Conservation (phyloP, 2,888 invertebrate genomes). For the Luffia ferchaultella region DNA sequence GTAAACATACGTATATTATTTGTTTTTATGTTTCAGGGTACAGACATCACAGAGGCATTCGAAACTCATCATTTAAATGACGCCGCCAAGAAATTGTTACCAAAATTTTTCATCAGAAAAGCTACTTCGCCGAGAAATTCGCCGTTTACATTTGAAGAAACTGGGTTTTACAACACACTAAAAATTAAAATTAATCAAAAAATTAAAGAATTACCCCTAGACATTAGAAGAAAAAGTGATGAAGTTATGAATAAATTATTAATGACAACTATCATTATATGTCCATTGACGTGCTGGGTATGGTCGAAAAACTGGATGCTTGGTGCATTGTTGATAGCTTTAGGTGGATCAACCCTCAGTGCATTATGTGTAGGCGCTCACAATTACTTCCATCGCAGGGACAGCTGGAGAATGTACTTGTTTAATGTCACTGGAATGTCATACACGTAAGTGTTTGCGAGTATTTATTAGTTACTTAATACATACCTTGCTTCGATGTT, state of each 20-base stretch:
- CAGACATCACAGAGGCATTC: conserved; percentile 72
- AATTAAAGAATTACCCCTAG: conserved; percentile 57
- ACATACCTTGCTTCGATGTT: no score
- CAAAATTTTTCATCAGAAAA: conserved; percentile 72
- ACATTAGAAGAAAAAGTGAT: conserved; percentile 37
- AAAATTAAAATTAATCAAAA: conserved; percentile 66
- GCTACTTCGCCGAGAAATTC: conserved; percentile 71
- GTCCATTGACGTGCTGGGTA: conserved; percentile 34
- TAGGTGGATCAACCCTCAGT: conserved; percentile 30
- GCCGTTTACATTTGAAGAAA: conserved; percentile 76
- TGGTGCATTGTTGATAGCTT: conserved; percentile 27
- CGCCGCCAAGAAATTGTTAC: conserved; percentile 67
- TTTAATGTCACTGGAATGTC: conserved; percentile 75
- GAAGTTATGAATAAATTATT: conserved; percentile 33
- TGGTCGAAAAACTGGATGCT: conserved; percentile 29
- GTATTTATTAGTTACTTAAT: no score
- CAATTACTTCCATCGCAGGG: conserved; percentile 81
- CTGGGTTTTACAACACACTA: conserved; percentile 81
- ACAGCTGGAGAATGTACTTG: conserved; percentile 84
- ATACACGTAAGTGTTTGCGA: conserved; percentile 63
- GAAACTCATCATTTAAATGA: conserved; percentile 68
- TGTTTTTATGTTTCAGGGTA: conserved; percentile 48
- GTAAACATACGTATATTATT: no score
- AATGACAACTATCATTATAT: conserved; percentile 25
- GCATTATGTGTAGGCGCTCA: conserved; percentile 70